These are phyloP conservation scores for Mobula birostris DNA, from an alignment of 2,113 vertebrate species.

Conservation along the genomic window DNA sequence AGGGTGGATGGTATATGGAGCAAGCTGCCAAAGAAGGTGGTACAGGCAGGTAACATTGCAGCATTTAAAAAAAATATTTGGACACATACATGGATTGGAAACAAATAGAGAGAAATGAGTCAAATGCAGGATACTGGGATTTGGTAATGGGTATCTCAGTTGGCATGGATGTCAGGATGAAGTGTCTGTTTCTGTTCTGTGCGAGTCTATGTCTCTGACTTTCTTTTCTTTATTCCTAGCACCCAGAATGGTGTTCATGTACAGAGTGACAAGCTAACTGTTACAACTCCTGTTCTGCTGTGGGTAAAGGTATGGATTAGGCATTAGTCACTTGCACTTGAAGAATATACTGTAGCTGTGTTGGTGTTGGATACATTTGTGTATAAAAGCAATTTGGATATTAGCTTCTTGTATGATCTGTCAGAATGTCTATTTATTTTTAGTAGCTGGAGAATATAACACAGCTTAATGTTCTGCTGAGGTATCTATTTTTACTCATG, in stretches of 20 bases:
- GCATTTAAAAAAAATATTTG: too few species aligned
- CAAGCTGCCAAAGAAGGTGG: too few species aligned
- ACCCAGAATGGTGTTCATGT: conserved; percentile 79
- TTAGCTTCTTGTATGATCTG: background rate
- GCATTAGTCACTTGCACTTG: background rate
- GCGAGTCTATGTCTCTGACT: background rate
- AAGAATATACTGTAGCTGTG: background rate
- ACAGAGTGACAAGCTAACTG: conserved; percentile 70
- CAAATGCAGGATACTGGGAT: too few species aligned
- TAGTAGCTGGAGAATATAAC: background rate
- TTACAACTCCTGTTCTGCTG: conserved; percentile 91
- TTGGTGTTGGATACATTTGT: background rate
- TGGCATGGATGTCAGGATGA: too few species aligned
- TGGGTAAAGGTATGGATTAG: conserved; percentile 78
- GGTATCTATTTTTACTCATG: background rate
- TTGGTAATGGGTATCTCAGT: too few species aligned
- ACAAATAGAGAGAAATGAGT: too few species aligned
- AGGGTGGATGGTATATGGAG: too few species aligned
- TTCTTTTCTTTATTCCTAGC: conserved; percentile 51
- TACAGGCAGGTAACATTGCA: too few species aligned
- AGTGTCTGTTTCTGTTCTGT: too few species aligned
- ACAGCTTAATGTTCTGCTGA: background rate
- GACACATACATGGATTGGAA: too few species aligned
- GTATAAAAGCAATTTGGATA: background rate
- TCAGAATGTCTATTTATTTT: background rate